Evolutionary conservation across 92 coral and sea anemone genomes (phyloP), one percentile per base, ranked within the genome.

Genomic region (Porites cylindrica): DNA sequence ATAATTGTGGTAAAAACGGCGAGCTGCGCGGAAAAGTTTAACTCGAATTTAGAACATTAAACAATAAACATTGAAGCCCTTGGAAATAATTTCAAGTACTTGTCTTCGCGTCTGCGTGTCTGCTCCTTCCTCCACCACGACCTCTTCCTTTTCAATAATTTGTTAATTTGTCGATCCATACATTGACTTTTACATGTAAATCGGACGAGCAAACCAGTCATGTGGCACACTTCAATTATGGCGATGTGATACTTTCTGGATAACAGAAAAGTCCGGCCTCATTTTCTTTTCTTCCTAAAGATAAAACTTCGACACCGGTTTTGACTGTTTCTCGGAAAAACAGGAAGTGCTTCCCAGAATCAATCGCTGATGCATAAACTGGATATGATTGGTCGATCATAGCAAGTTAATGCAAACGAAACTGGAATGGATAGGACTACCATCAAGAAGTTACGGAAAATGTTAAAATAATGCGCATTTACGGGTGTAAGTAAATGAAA

Each of bases 241-340:
- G 58, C 6, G 59, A 54, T 51, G 47, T 1, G 8, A 32, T 0
- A 54, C 32, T 29, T 29, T 29, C 0, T 29, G 32, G 32, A 29
- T 29, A 1, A 29, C 2, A 29, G 32, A 29, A 29, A 29, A 29
- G 47, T 38, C 47, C 6, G 47, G 47, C 47, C 47, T 38, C 47
- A 13, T 21, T 13, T 7, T 23, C 13, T 29, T 75, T 51, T 47
- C 54, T n/a, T 76, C 58, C 20, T 62, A 24, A 52, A 76, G 64
- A 11, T 9, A 78, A 38, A 78, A 38, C 2, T 72, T 78, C 1
- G 29, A 58, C 82, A 17, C 32, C 38, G 43, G 1, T 32, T 32
- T 38, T 38, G 47, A 38, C 47, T 38, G 72, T 7, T 78, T 78
- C 82, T 62, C 82, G 70, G 82, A 78, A 78, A 78, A 60, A 7